These are phyloP conservation scores for Zaprionus davidi DNA, from an alignment of 1,140 invertebrate species.

Conservation along the genomic window DNA sequence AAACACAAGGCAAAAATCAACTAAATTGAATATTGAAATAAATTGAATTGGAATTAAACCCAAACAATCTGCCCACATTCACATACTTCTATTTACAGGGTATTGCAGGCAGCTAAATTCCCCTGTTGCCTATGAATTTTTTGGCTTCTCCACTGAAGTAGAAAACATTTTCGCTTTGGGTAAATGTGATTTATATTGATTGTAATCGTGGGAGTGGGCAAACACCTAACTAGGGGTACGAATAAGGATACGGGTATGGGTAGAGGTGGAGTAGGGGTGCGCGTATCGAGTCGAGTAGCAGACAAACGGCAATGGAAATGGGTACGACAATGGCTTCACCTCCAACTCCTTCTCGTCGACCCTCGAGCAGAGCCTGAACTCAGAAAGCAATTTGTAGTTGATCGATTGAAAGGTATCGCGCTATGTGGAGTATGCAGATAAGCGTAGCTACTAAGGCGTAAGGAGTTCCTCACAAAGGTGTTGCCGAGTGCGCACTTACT, in stretches of 20 bases:
- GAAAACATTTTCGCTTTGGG: slow-evolving; percentile 82
- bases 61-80: background rate
- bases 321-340: slow-evolving; percentile 16
- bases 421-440: slow-evolving; percentile 27
- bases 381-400: slow-evolving; percentile 52
- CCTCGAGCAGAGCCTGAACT: slow-evolving; percentile 16
- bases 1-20: background rate
- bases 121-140: slow-evolving; percentile 82
- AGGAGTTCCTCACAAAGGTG: slow-evolving; percentile 20
- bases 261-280: background rate
- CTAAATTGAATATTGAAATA: background rate
- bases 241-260: background rate
- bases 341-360: background rate
- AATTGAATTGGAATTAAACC: background rate
- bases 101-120: slow-evolving; percentile 61
- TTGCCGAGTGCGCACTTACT: slow-evolving; percentile 1
- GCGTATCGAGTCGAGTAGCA: slow-evolving; percentile 60
- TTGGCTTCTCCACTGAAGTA: slow-evolving; percentile 76
- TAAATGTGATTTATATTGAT: slow-evolving; percentile 83
- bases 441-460: slow-evolving; percentile 13
- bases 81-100: background rate
- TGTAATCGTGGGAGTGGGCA: slow-evolving; percentile 75
- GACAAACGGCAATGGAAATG: slow-evolving; percentile 62
- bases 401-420: slow-evolving; percentile 49
- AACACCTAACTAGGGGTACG: slow-evolving; percentile 55